Evolutionary conservation across 2,113 vertebrate species (phyloP).

Genomic region (Brachyhypopomus occidentalis): DNA sequence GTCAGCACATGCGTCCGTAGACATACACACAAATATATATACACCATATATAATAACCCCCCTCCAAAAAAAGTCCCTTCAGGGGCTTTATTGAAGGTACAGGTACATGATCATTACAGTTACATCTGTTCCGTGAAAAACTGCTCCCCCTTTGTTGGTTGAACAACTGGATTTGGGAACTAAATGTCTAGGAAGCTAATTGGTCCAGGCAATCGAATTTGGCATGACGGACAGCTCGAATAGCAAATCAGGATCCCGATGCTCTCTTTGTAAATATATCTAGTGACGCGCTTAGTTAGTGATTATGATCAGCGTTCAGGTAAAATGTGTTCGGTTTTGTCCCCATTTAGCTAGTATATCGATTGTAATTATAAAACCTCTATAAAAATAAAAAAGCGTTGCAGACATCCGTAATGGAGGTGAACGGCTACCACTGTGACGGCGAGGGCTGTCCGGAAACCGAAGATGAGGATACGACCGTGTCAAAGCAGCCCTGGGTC

Average conservation of each 20-base stretch:
- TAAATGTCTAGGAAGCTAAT: neutral
- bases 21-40: no score
- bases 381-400: neutral
- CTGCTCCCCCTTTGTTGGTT: no score
- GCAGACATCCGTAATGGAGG: slow-evolving; percentile 64
- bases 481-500: slow-evolving; percentile 61
- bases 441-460: slow-evolving; percentile 42
- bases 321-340: neutral
- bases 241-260: slow-evolving; percentile 12
- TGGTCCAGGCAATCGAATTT: slow-evolving; percentile 11
- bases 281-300: neutral
- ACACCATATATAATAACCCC: no score
- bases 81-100: no score
- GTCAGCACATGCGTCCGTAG: no score
- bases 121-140: no score
- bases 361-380: neutral
- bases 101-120: no score
- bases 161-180: neutral
- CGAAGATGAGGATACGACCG: slow-evolving; percentile 66
- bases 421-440: slow-evolving; percentile 67
- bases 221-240: slow-evolving; percentile 6
- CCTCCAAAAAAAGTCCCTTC: no score
- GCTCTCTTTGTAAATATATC: slow-evolving; percentile 38
- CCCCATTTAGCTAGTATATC: neutral
- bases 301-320: neutral